Evolutionary conservation across 30 jellyfish, hydroid and myxozoan genomes (phyloP).

Genomic region (Haliclystus octoradiatus): DNA sequence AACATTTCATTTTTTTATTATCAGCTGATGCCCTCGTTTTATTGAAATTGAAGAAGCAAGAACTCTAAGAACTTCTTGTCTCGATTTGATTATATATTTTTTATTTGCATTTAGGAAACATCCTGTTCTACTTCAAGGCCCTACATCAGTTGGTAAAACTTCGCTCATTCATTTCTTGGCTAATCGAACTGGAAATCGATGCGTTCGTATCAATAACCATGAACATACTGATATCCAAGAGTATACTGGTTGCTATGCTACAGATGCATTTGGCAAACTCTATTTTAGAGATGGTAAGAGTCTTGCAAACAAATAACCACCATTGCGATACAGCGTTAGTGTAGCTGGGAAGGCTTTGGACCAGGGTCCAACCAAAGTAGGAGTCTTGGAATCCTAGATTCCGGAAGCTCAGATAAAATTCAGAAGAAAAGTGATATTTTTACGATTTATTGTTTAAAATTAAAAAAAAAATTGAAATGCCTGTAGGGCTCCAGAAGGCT

Average conservation of each 20-base stretch:
- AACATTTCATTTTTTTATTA: too few species aligned
- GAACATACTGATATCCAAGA: slow-evolving; percentile 99
- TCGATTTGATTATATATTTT: too few species aligned
- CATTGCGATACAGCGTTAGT: background rate
- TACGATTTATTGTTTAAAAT: too few species aligned
- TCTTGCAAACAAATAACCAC: background rate
- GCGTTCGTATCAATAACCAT: slow-evolving; percentile 95
- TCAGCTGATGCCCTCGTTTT: too few species aligned
- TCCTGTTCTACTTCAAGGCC: slow-evolving; percentile 98
- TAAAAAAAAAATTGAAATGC: too few species aligned
- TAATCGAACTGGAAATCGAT: slow-evolving; percentile 80
- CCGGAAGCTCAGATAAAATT: too few species aligned
- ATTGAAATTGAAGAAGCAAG: too few species aligned
- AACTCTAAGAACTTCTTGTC: too few species aligned
- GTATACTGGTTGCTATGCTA: slow-evolving; percentile 95
- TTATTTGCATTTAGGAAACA: slow-evolving; percentile 19
- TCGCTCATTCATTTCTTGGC: slow-evolving; percentile 83
- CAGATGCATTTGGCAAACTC: slow-evolving; percentile 80
- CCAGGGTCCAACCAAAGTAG: too few species aligned
- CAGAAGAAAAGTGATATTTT: too few species aligned
- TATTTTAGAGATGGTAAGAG: slow-evolving; percentile 86
- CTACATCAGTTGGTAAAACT: slow-evolving; percentile 99
- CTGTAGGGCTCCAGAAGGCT: too few species aligned
- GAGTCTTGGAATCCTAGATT: too few species aligned
- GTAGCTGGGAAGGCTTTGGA: background rate